These are phyloP conservation scores for Ara ararauna DNA, from an alignment of 2,797 vertebrate species.

Conservation along the genomic window DNA sequence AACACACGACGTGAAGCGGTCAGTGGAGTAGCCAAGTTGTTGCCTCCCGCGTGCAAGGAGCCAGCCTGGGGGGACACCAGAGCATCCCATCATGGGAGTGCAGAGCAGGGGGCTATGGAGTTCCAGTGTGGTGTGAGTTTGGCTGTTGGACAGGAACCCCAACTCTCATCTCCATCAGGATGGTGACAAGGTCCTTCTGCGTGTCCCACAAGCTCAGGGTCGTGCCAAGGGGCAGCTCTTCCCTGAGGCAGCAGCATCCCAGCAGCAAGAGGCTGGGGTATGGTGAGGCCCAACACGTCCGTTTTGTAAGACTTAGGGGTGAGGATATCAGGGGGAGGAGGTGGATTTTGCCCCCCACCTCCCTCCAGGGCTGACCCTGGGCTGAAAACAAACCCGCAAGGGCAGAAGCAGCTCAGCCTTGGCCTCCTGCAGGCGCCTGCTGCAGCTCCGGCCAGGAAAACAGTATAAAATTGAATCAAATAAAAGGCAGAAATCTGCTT, in stretches of 20 bases:
- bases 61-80: neutral
- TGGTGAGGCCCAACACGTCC: accelerated
- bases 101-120: neutral
- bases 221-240: neutral
- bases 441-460: neutral
- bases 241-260: neutral
- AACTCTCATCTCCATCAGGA: accelerated
- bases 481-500: neutral
- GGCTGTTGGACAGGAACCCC: neutral
- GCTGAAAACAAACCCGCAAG: neutral
- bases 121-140: neutral
- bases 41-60: accelerated
- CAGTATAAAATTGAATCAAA: neutral
- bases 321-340: neutral
- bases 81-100: neutral
- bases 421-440: neutral
- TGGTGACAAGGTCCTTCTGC: neutral
- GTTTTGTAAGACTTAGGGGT: neutral
- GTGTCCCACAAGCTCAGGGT: neutral
- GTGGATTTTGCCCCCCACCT: neutral
- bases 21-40: neutral
- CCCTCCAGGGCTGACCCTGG: neutral
- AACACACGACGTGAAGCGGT: neutral
- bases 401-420: neutral
- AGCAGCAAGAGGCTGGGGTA: neutral